Conservation (phyloP, 2,113 vertebrate species). For the Alligator mississippiensis region DNA sequence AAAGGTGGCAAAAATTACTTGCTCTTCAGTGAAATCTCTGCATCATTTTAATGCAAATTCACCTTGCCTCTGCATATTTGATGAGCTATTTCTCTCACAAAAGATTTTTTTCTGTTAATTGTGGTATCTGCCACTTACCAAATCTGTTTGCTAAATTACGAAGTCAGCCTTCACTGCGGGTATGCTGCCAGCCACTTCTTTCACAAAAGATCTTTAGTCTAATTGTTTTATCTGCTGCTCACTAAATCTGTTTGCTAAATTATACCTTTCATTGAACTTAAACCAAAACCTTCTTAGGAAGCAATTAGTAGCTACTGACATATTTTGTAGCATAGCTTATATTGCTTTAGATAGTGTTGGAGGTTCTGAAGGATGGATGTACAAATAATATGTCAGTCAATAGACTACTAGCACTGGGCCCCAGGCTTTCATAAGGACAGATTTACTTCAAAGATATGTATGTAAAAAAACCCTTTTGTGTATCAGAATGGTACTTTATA, state of each 20-base stretch:
- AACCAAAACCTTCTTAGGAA: constrained; percentile 71
- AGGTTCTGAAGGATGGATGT: constrained; percentile 7
- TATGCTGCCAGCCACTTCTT: constrained; percentile 56
- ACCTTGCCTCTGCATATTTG: constrained; percentile 47
- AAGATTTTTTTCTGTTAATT: constrained; percentile 72
- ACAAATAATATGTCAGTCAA: constrained; percentile 21
- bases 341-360: neutral
- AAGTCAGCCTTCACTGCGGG: constrained; percentile 66
- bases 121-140: constrained; percentile 72
- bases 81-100: constrained; percentile 62
- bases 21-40: constrained; percentile 43
- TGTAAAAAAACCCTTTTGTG: neutral
- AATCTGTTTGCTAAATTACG: constrained; percentile 76
- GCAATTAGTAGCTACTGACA: constrained; percentile 68
- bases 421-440: neutral
- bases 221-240: constrained; percentile 78
- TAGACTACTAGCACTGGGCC: neutral
- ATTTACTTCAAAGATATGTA: neutral
- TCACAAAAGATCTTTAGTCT: constrained; percentile 72
- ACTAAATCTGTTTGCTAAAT: constrained; percentile 78
- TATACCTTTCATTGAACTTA: constrained; percentile 75
- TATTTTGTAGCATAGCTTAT: constrained; percentile 33
- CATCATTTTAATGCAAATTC: constrained; percentile 62
- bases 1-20: constrained; percentile 24
- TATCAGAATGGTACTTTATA: rapidly evolving